Percentiles rank a stretch among this genome's conserved stretches.
These are phyloP conservation scores for Diaphora mendica DNA, from an alignment of 2,888 invertebrate species.

Conservation along the genomic window DNA sequence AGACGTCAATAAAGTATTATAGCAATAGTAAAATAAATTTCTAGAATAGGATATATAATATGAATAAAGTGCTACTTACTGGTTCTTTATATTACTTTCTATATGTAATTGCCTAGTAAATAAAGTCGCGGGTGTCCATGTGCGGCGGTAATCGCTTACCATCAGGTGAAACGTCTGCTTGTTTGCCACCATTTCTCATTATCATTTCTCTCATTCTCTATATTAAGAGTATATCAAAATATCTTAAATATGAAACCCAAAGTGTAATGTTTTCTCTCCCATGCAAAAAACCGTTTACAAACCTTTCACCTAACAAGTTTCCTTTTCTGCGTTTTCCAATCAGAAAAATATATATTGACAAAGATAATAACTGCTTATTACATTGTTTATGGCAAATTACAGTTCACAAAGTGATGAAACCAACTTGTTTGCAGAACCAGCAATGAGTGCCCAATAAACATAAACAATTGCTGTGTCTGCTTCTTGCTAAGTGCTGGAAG, in stretches of 20 bases:
- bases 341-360: conserved; percentile 40
- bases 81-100: no score
- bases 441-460: conserved; percentile 79
- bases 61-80: no score
- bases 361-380: conserved; percentile 57
- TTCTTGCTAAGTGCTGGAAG: conserved; percentile 58
- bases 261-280: background rate
- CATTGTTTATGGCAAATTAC: conserved; percentile 64
- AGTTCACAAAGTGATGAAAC: conserved; percentile 63
- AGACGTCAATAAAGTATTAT: no score
- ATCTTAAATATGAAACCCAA: background rate
- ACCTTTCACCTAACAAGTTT: conserved; percentile 26
- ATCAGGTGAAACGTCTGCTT: no score
- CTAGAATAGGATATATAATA: no score
- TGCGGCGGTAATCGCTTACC: no score
- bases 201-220: no score
- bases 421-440: conserved; percentile 71
- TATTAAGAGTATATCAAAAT: background rate
- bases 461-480: conserved; percentile 77
- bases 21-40: no score
- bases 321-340: conserved; percentile 30
- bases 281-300: background rate
- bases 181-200: background rate
- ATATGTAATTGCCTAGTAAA: no score
- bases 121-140: no score